These are phyloP conservation scores for Sceloporus undulatus DNA, from an alignment of 2,113 vertebrate genomes.

Conservation along the genomic window DNA sequence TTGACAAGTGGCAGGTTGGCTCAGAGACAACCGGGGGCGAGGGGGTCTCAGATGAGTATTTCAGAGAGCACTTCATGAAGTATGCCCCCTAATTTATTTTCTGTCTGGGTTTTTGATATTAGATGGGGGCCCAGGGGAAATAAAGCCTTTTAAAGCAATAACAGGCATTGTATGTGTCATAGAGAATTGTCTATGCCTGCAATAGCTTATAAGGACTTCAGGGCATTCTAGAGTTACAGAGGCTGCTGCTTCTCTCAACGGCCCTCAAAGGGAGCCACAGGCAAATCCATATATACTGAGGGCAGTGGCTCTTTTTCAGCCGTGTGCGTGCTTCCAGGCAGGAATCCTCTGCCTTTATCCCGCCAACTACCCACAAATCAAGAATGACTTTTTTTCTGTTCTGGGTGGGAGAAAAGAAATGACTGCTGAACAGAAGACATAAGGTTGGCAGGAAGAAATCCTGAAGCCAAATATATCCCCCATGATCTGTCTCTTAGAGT, in stretches of 20 bases:
- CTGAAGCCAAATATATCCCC: not conserved
- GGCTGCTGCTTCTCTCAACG: too few species aligned
- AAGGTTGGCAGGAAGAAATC: not conserved
- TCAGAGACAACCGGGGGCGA: not conserved
- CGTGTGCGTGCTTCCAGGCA: not conserved
- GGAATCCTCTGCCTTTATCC: not conserved
- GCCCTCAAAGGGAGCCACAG: not conserved
- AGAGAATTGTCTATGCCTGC: not conserved
- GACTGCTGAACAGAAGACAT: not conserved
- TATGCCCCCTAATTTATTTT: constrained; percentile 29
- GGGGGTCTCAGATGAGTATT: constrained; percentile 16
- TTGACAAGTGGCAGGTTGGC: not conserved
- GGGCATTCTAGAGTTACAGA: not conserved
- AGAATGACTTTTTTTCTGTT: not conserved
- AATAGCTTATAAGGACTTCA: not conserved
- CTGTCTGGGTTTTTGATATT: constrained; percentile 44
- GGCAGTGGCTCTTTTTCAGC: not conserved
- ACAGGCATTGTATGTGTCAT: constrained; percentile 5
- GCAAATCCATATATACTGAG: not conserved
- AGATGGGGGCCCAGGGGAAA: constrained; percentile 8
- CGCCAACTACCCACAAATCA: too few species aligned
- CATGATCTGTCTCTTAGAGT: too few species aligned
- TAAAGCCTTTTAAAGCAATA: constrained; percentile 27
- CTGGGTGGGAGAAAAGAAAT: not conserved
- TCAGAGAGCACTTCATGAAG: not conserved